Percentiles rank a stretch among this genome's conserved stretches.
Conservation (phyloP, 2,113 vertebrate species). For the Grammomys surdaster region DNA sequence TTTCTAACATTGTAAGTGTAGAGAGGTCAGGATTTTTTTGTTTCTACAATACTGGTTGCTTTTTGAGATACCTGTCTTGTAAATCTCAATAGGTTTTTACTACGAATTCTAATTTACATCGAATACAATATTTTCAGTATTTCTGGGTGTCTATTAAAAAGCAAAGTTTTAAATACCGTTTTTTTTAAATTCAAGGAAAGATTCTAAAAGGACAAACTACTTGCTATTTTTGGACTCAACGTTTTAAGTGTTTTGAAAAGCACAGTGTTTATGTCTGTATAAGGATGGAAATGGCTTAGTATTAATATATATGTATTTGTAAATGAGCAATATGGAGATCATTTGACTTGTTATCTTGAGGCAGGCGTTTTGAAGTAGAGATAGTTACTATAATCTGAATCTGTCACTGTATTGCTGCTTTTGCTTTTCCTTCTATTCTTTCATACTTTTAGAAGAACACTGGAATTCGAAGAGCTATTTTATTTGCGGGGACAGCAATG, state of each 20-base stretch:
- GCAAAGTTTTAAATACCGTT: constrained; percentile 25
- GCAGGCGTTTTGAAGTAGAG: constrained; percentile 57
- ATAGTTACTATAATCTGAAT: constrained; percentile 23
- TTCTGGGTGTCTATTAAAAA: constrained; percentile 50
- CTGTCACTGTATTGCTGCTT: constrained; percentile 67
- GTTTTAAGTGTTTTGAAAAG: constrained; percentile 67
- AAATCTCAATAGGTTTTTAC: constrained; percentile 31
- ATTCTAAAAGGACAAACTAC: constrained; percentile 9
- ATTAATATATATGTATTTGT: not conserved
- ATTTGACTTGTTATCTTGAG: constrained; percentile 7
- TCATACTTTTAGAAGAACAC: constrained; percentile 73
- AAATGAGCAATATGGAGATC: constrained; percentile 40
- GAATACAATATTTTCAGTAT: constrained; percentile 42
- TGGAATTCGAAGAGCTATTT: constrained; percentile 77
- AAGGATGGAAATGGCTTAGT: constrained; percentile 42
- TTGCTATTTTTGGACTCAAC: constrained; percentile 66
- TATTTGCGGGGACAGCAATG: constrained; percentile 80
- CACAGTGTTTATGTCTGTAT: constrained; percentile 1
- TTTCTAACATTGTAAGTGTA: constrained; percentile 15
- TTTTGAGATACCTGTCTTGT: constrained; percentile 33
- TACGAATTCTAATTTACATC: constrained; percentile 2
- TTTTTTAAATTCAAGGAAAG: constrained; percentile 34
- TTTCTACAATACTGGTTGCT: not conserved
- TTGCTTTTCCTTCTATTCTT: constrained; percentile 66
- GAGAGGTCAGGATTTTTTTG: constrained; percentile 10